Conservation (phyloP, 2,888 invertebrate genomes). For the Sarcophaga variegata region DNA sequence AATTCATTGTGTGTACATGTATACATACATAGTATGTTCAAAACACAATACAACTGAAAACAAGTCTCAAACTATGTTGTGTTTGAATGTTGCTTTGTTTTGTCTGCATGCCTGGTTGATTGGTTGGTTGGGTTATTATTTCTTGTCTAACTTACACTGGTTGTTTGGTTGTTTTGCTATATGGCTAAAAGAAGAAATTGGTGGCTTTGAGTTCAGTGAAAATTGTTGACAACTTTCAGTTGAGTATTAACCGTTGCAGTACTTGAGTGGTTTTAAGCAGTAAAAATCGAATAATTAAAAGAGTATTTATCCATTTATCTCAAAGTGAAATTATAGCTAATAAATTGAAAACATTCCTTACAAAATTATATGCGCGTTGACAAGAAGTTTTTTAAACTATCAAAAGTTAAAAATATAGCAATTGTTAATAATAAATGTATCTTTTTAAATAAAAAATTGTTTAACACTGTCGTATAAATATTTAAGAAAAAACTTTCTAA, state of each 20-base stretch:
- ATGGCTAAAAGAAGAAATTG: slow-evolving; percentile 28
- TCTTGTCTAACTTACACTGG: slow-evolving; percentile 20
- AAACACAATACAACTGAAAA: slow-evolving; percentile 11
- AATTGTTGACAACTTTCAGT: slow-evolving; percentile 69
- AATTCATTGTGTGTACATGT: neutral
- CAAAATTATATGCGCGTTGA: neutral
- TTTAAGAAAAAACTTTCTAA: too few species aligned
- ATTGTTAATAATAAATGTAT: too few species aligned
- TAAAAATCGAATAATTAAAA: slow-evolving; percentile 5
- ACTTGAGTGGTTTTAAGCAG: slow-evolving; percentile 51
- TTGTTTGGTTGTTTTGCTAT: slow-evolving; percentile 33
- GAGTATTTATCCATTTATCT: slow-evolving; percentile 2
- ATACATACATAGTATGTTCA: neutral
- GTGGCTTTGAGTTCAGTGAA: slow-evolving; percentile 67
- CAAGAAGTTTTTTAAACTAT: too few species aligned
- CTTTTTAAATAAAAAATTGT: too few species aligned
- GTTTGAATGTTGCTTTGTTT: slow-evolving; percentile 16
- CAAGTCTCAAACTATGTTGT: slow-evolving; percentile 46
- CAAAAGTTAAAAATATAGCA: too few species aligned
- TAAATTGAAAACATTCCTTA: neutral
- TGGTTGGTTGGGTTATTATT: slow-evolving; percentile 30
- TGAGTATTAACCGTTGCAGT: slow-evolving; percentile 69
- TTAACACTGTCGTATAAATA: too few species aligned
- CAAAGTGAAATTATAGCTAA: slow-evolving; percentile 51
- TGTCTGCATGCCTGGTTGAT: slow-evolving; percentile 24